Conservation (phyloP, 2,797 vertebrate genomes). For the Diplodus sargus region DNA sequence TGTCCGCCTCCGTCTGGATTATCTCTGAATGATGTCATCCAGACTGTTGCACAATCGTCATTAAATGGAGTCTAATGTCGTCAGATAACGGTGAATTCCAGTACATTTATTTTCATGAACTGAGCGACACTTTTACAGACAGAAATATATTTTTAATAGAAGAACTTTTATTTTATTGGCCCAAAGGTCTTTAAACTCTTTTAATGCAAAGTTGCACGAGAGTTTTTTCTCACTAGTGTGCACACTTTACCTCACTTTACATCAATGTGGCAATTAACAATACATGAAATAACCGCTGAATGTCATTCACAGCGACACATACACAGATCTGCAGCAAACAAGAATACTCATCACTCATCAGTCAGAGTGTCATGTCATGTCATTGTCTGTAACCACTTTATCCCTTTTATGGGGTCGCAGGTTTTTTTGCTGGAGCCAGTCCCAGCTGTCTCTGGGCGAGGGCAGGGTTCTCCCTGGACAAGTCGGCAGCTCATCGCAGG, state of each 20-base stretch:
- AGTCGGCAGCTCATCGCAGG: too few species aligned
- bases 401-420: too few species aligned
- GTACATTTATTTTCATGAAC: background rate
- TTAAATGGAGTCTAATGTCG: background rate
- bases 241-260: too few species aligned
- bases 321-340: too few species aligned
- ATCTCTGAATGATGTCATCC: slow-evolving; percentile 55
- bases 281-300: background rate
- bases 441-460: too few species aligned
- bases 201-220: background rate
- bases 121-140: background rate
- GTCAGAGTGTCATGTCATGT: too few species aligned
- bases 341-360: too few species aligned
- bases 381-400: too few species aligned
- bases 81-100: background rate
- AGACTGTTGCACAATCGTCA: slow-evolving; percentile 40
- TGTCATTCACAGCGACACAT: too few species aligned
- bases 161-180: background rate
- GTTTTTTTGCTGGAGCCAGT: too few species aligned
- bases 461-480: too few species aligned
- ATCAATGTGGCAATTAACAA: background rate
- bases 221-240: background rate
- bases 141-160: background rate
- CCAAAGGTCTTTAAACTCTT: background rate
- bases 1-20: slow-evolving; percentile 61